A percentile compares a stretch with the other conserved stretches of the same genome.
These are phyloP conservation scores for Mesorhabditis sp. DNA, from an alignment of 2,888 invertebrate species.

Conservation along the genomic window DNA sequence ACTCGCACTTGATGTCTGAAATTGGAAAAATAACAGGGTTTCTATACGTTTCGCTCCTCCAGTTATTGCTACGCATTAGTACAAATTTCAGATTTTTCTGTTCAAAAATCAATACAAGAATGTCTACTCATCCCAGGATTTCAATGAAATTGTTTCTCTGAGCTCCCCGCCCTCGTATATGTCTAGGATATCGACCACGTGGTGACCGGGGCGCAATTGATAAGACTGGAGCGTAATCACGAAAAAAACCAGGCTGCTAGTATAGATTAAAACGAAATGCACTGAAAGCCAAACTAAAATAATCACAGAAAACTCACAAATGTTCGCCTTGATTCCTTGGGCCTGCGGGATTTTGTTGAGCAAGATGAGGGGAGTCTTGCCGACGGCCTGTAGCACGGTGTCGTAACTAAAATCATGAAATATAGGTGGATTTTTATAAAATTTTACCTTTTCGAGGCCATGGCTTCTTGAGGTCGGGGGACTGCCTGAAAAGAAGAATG, in stretches of 20 bases:
- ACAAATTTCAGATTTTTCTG: no score
- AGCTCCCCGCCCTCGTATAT: no score
- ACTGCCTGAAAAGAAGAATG: no score
- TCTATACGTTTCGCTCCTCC: not conserved
- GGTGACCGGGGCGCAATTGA: no score
- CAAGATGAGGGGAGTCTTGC: constrained; percentile 37
- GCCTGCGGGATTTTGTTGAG: constrained; percentile 32
- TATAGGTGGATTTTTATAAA: no score
- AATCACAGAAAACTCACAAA: constrained; percentile 32
- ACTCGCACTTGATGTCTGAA: constrained; percentile 93
- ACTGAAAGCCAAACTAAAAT: constrained; percentile 5
- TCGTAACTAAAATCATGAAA: constrained; percentile 8
- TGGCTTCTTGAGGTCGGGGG: no score
- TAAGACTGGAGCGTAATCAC: not conserved
- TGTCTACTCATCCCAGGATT: no score
- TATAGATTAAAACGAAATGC: not conserved
- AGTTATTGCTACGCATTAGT: no score
- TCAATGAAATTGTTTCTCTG: no score
- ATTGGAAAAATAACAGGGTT: constrained; percentile 3
- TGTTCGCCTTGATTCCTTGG: constrained; percentile 36
- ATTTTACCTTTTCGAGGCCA: no score
- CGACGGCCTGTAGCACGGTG: constrained; percentile 44
- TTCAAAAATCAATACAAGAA: no score
- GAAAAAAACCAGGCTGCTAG: not conserved
- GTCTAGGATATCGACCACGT: no score